A percentile compares a stretch with the other conserved stretches of the same genome.
Conservation (phyloP, 2,888 invertebrate species). For the Hirtodrosophila alboralis region DNA sequence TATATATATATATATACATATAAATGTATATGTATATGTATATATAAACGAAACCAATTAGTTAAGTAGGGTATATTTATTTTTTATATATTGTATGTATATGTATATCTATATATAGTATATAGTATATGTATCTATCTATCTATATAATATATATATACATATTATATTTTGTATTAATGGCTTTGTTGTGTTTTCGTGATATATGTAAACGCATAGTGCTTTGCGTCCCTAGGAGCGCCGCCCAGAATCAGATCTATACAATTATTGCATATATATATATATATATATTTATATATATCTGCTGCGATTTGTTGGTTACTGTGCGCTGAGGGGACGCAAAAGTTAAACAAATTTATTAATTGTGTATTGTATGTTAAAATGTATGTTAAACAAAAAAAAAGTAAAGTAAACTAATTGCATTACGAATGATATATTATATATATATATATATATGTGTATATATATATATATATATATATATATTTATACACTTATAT, state of each 20-base stretch:
- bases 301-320: neutral
- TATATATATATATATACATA: no score
- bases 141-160: conserved; percentile 38
- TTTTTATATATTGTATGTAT: conserved; percentile 53
- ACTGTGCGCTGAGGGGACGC: conserved; percentile 5
- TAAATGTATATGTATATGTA: no score
- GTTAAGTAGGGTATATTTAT: conserved; percentile 75
- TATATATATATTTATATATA: conserved; percentile 5
- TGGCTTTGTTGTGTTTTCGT: conserved; percentile 80
- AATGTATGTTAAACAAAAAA: conserved; percentile 53
- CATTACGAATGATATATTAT: conserved; percentile 27
- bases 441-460: conserved; percentile 13
- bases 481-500: conserved; percentile 17
- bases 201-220: conserved; percentile 77
- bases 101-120: conserved; percentile 27
- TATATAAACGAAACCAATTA: conserved; percentile 43
- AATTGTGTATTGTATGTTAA: conserved; percentile 63
- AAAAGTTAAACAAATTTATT: conserved; percentile 46
- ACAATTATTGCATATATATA: conserved; percentile 1
- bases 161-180: conserved; percentile 59
- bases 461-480: conserved; percentile 16
- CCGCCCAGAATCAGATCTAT: conserved; percentile 16
- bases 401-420: conserved; percentile 32
- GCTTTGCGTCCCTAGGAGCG: conserved; percentile 27
- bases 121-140: conserved; percentile 16